Evolutionary conservation across 2,113 vertebrate species (phyloP).

Genomic region (Rhegmatorhina hoffmannsi): DNA sequence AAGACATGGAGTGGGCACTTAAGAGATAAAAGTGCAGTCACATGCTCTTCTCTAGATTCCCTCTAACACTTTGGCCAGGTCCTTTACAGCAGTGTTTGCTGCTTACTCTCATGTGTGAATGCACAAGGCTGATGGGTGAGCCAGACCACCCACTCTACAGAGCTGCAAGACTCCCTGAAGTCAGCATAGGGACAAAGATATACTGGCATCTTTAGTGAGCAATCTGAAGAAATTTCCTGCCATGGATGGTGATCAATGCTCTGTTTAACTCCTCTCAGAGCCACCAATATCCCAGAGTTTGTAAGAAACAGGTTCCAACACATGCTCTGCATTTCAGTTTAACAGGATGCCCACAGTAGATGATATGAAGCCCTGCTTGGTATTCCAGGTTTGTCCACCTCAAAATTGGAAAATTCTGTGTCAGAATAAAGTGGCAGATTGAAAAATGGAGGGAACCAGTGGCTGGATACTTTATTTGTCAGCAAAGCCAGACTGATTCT

Average conservation of each 20-base stretch:
- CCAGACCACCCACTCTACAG: not conserved
- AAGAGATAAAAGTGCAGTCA: rapidly evolving
- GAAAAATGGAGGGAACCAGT: not conserved
- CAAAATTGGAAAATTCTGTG: not conserved
- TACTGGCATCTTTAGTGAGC: not conserved
- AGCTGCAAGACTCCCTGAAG: not conserved
- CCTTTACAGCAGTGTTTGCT: not conserved
- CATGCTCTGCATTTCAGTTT: not conserved
- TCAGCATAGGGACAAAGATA: not conserved
- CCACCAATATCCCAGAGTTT: not conserved
- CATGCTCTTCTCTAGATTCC: not conserved
- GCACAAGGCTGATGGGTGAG: not conserved
- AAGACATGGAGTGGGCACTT: not conserved
- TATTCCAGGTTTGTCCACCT: not conserved
- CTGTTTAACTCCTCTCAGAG: not conserved
- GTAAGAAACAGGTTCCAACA: not conserved
- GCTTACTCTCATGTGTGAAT: not conserved
- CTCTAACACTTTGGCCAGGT: not conserved
- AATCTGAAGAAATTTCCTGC: not conserved
- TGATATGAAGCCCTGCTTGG: not conserved
- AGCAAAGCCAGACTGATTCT: not conserved
- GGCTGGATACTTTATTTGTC: not conserved
- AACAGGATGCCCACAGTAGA: not conserved
- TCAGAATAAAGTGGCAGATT: not conserved
- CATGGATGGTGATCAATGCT: not conserved